Percentiles rank a stretch among this genome's conserved stretches.
Conservation (phyloP, 2,113 vertebrate species). For the Hippocampus comes region DNA sequence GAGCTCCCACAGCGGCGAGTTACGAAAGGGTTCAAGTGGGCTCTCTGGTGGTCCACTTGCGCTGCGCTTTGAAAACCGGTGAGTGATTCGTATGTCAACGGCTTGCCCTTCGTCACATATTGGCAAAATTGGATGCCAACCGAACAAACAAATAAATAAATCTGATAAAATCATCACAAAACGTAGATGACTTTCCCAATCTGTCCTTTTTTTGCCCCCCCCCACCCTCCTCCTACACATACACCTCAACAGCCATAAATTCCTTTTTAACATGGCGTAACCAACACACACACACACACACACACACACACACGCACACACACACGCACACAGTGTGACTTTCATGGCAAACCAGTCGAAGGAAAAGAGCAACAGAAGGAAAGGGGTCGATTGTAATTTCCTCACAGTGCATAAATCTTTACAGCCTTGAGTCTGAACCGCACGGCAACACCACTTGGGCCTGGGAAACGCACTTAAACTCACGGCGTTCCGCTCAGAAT, state of each 20-base stretch:
- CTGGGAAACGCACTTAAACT: slow-evolving; percentile 2
- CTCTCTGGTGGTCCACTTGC: not conserved
- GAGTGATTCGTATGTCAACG: slow-evolving; percentile 5
- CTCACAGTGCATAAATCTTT: slow-evolving; percentile 46
- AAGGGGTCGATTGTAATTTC: slow-evolving; percentile 50
- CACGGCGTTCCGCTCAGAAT: not conserved
- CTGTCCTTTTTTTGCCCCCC: no score
- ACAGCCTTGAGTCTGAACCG: slow-evolving; percentile 24
- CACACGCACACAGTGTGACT: not conserved
- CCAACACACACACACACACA: not conserved
- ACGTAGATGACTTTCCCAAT: no score
- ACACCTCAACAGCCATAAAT: not conserved
- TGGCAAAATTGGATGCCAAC: not conserved
- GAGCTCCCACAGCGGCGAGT: no score
- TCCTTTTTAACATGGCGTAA: not conserved
- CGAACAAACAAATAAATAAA: not conserved
- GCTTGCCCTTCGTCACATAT: not conserved
- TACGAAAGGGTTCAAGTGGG: not conserved
- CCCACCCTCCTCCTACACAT: no score
- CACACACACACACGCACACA: not conserved
- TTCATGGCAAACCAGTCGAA: slow-evolving; percentile 18
- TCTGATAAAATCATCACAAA: no score
- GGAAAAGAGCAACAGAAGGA: slow-evolving; percentile 21
- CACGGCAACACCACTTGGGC: slow-evolving; percentile 7
- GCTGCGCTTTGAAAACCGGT: not conserved